These are phyloP conservation scores for Tringa solitaria DNA, from an alignment of 2,113 vertebrate genomes.

Conservation along the genomic window DNA sequence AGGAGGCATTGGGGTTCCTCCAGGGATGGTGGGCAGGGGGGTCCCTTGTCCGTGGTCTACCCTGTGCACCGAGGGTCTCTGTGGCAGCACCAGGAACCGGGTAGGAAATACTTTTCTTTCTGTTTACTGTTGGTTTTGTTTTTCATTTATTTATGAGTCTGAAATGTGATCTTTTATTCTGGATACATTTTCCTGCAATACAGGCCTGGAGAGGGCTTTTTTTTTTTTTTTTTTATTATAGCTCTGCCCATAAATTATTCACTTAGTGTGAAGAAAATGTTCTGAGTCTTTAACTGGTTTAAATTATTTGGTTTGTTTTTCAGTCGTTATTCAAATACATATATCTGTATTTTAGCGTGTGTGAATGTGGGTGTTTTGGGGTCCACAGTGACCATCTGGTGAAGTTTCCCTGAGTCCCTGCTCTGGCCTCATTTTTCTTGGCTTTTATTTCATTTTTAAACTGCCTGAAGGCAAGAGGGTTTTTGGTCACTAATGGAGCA, in stretches of 20 bases:
- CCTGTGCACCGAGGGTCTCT: background rate
- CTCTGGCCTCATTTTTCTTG: background rate
- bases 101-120: background rate
- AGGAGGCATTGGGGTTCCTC: background rate
- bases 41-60: background rate
- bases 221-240: slow-evolving; percentile 13
- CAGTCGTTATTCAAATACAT: background rate
- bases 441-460: background rate
- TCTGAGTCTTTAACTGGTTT: slow-evolving; percentile 69
- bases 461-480: background rate
- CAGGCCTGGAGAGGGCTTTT: slow-evolving; percentile 20
- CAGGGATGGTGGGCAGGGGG: background rate
- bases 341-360: background rate
- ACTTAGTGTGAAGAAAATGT: slow-evolving; percentile 58
- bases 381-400: background rate
- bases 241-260: slow-evolving; percentile 71
- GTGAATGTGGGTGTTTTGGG: background rate
- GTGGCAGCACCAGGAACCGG: background rate
- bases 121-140: slow-evolving; percentile 34
- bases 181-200: slow-evolving; percentile 37
- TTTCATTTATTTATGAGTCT: slow-evolving; percentile 67
- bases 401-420: background rate
- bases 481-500: slow-evolving; percentile 14
- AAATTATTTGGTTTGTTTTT: slow-evolving; percentile 67
- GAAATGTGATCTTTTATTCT: slow-evolving; percentile 60